Evolutionary conservation across 30 jellyfish, hydroid and myxozoan genomes (phyloP), one percentile per base, ranked within the genome.

Genomic region (Aurelia sp.): DNA sequence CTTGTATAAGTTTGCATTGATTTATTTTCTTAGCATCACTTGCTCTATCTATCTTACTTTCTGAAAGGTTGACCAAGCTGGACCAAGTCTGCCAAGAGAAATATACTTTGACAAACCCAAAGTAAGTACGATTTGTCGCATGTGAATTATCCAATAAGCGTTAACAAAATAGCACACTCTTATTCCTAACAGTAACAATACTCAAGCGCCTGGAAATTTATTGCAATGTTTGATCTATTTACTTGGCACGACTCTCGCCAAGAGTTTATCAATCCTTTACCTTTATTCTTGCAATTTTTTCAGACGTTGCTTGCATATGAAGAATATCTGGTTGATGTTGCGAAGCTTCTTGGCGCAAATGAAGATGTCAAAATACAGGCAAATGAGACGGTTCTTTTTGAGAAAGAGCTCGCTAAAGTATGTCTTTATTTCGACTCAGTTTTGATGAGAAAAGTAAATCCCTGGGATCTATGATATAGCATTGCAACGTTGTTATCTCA

Each of bases 61-160:
- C 63, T 33, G 60, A n/a, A 33, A 95, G 99, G 86, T 95, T 50
- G 99, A 95, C 62, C 99, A 95, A 81, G 99, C 99, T 48, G 99
- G 99, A n/a, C 99, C 99, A 2, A 90, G 97, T 60, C 84, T 95
- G 27, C 97, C 99, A 67, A 65, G 95, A 80, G 99, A 95, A 59
- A 84, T 95, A 48, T 95, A 95, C 75, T 65, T 72, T 48, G 94
- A 82, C 31, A 87, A 78, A 79, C 85, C 91, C 50, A 88, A 95
- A 97, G 99, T 95, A 85, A 76, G 17, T 19, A 20, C 27, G 3
- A 16, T 60, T 58, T 35, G 4, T 78, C 9, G 3, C 15, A 44
- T 44, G 55, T 44, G 3, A 44, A 44, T 44, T 8, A 44, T 5
- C 55, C 9, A 5, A 7, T 0, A 4, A 5, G 55, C 16, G 8